Percentiles rank a stretch among this genome's conserved stretches.
These are phyloP conservation scores for Suncus etruscus DNA, from an alignment of 2,113 vertebrate genomes.

Conservation along the genomic window DNA sequence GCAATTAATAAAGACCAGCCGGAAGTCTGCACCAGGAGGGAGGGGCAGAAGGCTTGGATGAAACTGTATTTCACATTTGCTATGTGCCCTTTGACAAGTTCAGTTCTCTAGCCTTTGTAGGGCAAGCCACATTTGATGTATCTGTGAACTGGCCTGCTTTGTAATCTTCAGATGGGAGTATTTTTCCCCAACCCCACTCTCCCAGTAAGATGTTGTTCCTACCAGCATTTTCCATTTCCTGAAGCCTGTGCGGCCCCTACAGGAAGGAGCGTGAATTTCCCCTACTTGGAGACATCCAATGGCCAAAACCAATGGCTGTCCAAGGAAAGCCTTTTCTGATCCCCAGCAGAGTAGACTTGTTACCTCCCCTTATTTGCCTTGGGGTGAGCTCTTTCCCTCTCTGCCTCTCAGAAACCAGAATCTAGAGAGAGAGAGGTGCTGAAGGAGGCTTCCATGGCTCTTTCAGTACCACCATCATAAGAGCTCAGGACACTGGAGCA, in stretches of 20 bases:
- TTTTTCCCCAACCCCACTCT: not conserved
- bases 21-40: not conserved
- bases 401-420: not conserved
- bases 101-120: not conserved
- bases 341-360: not conserved
- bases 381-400: not conserved
- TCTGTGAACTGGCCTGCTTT: not conserved
- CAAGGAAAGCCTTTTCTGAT: not conserved
- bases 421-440: not conserved
- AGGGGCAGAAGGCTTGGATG: not conserved
- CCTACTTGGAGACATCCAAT: not conserved
- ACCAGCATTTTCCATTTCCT: not conserved
- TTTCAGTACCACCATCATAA: not conserved
- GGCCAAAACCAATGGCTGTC: not conserved
- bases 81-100: slow-evolving; percentile 13
- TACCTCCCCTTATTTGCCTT: not conserved
- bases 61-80: slow-evolving; percentile 8
- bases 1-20: not conserved
- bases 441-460: not conserved
- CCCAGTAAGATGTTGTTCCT: not conserved
- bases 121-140: not conserved
- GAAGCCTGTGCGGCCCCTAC: slow-evolving; percentile 72
- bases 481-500: not conserved
- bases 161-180: not conserved
- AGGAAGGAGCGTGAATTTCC: slow-evolving; percentile 72